Base-by-base conservation (phyloP, 2,888 invertebrate species). In the Galeruca laticollis region DNA sequence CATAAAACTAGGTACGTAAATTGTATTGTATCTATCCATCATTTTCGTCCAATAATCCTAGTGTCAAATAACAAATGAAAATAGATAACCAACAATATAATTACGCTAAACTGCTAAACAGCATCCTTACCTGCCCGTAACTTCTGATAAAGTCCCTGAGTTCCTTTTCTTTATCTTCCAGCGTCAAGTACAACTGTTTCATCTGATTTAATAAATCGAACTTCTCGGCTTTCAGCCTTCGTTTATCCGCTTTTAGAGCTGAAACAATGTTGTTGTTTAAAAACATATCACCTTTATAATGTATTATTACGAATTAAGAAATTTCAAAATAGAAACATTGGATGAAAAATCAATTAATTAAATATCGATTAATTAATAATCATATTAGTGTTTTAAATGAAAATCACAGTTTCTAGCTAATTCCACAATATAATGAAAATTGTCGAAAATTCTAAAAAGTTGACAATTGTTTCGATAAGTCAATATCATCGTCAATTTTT, bases 91-190 rank as follows among this genome's bases (percentile, higher is more conserved):
- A 3, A n/a, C n/a, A n/a, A n/a, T 11, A 11, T 43, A 18, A 49
- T 15, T 15, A 49, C 5, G 9, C 8, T 49, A n/a, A 20, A 21
- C 20, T 4, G 9, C 8, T 49, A n/a, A 20, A 21, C 20, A 21
- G 51, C 11, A 3, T 56, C 13, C 59, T 59, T 66, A 93, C 93
- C 90, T 94, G 96, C 86, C 97, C 97, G 86, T 95, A 97, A 87
- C 95, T 96, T 78, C 96, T 90, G 82, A 98, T 97, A 83, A 97
- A 97, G 86, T 97, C 97, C 70, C 97, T 88, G 70, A 97, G 87
- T 85, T 97, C 97, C 80, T 94, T 93, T 84, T 98, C 97, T 86
- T 97, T 97, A 84, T 97, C 96, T 86, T 97, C 97, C 72, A 98
- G 88, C 9, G 97, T 96, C 67, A 93, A 92, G 85, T 97, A 98